phyloP scores from a whole-genome alignment of 2,888 invertebrate genomes.

The Sceliomorpha sp. region DNA sequence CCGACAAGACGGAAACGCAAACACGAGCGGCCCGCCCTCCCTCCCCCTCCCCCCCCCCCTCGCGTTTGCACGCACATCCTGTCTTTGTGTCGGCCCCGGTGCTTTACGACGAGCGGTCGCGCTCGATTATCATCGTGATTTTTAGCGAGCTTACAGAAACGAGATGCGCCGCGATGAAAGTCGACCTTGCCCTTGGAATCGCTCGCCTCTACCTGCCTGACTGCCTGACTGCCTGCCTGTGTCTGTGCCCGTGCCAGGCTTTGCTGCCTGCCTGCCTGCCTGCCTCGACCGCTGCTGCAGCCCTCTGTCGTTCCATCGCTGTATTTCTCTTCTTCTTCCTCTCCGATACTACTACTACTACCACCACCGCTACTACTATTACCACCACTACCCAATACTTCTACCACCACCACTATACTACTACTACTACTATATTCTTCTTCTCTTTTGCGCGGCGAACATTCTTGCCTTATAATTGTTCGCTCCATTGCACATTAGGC shows the following conservation, averaged over 20 bases:
- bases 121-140: constrained; percentile 54
- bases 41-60: too few species aligned
- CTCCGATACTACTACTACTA: constrained; percentile 11
- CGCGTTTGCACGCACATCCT: too few species aligned
- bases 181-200: constrained; percentile 57
- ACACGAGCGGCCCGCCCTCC: too few species aligned
- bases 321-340: constrained; percentile 8
- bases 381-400: too few species aligned
- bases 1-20: too few species aligned
- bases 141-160: constrained; percentile 53
- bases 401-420: too few species aligned
- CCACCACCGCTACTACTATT: too few species aligned
- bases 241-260: too few species aligned
- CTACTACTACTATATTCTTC: too few species aligned
- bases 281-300: too few species aligned
- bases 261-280: too few species aligned
- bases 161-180: constrained; percentile 47
- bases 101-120: constrained; percentile 43
- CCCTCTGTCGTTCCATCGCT: too few species aligned
- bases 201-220: constrained; percentile 21
- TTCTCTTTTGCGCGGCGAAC: constrained; percentile 30
- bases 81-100: constrained; percentile 36
- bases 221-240: constrained; percentile 33
- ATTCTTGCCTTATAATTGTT: constrained; percentile 55
- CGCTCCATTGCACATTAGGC: constrained; percentile 55